phyloP scores from a whole-genome alignment of 2,888 invertebrate species.

The Agrotis segetum region DNA sequence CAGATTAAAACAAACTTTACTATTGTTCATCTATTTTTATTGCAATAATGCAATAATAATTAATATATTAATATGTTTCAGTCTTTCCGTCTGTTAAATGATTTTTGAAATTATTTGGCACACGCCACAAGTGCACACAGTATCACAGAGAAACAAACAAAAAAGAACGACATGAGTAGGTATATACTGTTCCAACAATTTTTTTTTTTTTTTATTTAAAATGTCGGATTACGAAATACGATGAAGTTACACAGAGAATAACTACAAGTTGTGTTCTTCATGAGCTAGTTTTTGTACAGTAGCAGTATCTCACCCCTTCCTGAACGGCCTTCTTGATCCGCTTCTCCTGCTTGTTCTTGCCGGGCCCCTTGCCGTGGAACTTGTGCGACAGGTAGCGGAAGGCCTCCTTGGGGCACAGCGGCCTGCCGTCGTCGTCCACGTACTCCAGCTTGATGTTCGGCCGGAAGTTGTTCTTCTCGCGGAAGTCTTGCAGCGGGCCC shows the following conservation, averaged over 20 bases:
- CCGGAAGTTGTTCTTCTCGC: slow-evolving; percentile 97
- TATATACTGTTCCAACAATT: too few species aligned
- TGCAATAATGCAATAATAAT: too few species aligned
- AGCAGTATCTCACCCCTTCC: slow-evolving; percentile 93
- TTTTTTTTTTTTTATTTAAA: too few species aligned
- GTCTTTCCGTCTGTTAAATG: too few species aligned
- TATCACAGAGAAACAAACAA: too few species aligned
- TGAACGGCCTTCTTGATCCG: slow-evolving; percentile 98
- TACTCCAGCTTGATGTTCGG: slow-evolving; percentile 99
- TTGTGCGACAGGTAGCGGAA: slow-evolving; percentile 99
- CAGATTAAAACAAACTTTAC: slow-evolving; percentile 14
- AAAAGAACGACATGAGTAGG: too few species aligned
- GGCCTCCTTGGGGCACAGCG: slow-evolving; percentile 98
- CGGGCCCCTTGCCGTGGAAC: slow-evolving; percentile 99
- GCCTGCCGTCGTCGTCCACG: slow-evolving; percentile 98
- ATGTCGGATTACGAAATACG: neutral
- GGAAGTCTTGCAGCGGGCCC: slow-evolving; percentile 97
- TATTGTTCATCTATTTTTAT: too few species aligned
- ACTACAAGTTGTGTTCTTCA: too few species aligned
- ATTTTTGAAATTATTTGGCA: too few species aligned
- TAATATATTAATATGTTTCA: too few species aligned
- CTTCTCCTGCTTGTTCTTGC: slow-evolving; percentile 99
- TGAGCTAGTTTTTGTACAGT: too few species aligned
- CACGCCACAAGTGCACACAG: too few species aligned
- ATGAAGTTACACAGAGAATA: neutral